A percentile compares a stretch with the other conserved stretches of the same genome.
Evolutionary conservation across 2,113 vertebrate species (phyloP).

Genomic region (Tonatia bakeri): DNA sequence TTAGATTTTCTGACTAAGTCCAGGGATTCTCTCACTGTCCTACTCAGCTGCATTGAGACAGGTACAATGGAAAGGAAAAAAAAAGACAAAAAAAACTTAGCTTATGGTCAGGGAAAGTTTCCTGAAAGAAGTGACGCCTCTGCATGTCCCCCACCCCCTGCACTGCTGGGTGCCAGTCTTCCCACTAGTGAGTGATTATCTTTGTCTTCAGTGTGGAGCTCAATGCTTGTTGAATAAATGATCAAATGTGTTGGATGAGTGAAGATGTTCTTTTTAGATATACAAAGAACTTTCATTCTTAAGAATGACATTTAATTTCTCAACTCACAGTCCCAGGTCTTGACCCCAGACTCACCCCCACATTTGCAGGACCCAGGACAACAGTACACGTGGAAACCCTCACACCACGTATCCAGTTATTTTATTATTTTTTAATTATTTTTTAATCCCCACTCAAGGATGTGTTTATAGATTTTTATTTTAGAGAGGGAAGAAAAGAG

Average conservation of each 20-base stretch:
- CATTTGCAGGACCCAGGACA: background rate
- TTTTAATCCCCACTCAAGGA: too few species aligned
- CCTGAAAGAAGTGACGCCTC: background rate
- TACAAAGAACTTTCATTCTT: background rate
- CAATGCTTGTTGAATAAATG: background rate
- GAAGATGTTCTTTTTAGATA: background rate
- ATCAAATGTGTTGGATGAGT: background rate
- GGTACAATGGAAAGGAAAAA: background rate
- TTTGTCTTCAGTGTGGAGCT: background rate
- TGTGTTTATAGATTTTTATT: too few species aligned
- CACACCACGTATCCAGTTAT: background rate
- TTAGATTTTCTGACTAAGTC: background rate
- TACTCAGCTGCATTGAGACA: background rate
- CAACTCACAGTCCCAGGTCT: background rate
- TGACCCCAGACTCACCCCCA: background rate
- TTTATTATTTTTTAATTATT: background rate
- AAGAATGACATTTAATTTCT: background rate
- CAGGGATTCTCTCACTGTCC: background rate
- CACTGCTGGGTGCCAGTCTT: background rate
- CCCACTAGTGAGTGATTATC: background rate
- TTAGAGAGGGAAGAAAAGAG: too few species aligned
- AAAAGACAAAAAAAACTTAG: background rate
- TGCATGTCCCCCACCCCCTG: rapidly evolving
- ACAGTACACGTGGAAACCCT: background rate
- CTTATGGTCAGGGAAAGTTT: background rate